Evolutionary conservation across 2,113 vertebrate genomes (phyloP).

Genomic region (Chauna torquata): DNA sequence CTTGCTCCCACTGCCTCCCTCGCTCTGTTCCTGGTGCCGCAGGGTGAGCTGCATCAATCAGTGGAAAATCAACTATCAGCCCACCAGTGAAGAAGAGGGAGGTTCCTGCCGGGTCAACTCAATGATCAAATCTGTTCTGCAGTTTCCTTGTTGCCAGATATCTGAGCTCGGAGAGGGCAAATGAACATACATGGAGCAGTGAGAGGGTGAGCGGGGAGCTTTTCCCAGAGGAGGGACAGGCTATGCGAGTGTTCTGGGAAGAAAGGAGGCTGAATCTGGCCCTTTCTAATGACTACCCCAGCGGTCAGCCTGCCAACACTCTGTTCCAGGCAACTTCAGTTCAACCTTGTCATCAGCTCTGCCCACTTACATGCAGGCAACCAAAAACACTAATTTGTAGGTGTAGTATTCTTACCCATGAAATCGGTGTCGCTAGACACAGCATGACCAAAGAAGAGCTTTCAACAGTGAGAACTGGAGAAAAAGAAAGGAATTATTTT

Average conservation of each 20-base stretch:
- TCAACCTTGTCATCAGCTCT: not conserved
- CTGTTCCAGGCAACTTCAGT: not conserved
- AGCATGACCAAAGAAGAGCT: not conserved
- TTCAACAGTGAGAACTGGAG: not conserved
- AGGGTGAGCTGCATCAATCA: not conserved
- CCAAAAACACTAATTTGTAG: not conserved
- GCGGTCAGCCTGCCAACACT: not conserved
- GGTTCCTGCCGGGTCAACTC: not conserved
- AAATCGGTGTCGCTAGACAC: not conserved
- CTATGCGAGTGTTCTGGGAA: not conserved
- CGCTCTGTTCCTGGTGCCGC: accelerated
- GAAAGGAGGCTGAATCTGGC: not conserved
- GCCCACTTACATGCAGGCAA: not conserved
- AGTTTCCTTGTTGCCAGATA: not conserved
- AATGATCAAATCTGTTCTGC: not conserved
- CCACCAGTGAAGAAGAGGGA: not conserved
- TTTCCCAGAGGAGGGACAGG: not conserved
- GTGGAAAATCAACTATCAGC: not conserved
- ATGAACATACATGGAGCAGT: accelerated
- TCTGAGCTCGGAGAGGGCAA: not conserved
- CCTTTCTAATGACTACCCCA: not conserved
- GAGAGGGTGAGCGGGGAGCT: not conserved
- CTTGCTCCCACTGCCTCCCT: not conserved
- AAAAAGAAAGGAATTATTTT: not conserved
- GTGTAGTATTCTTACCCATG: not conserved